phyloP scores from a whole-genome alignment of 2,797 vertebrate genomes.

The Austrolebias charrua region DNA sequence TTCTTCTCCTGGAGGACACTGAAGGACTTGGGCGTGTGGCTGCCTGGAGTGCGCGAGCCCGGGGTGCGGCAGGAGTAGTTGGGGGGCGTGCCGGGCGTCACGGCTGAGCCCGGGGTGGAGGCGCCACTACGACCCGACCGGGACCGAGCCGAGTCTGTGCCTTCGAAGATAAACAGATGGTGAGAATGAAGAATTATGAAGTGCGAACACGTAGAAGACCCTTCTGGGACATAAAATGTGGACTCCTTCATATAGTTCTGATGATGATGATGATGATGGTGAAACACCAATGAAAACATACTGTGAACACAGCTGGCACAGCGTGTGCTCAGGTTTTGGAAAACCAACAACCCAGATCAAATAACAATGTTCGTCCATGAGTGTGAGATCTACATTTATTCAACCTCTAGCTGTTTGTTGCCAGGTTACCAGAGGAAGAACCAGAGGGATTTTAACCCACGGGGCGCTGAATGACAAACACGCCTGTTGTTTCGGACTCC shows the following conservation, averaged over 20 bases:
- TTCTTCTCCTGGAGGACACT: slow-evolving; percentile 93
- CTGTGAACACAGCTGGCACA: not conserved
- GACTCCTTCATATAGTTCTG: slow-evolving; percentile 10
- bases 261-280: slow-evolving; percentile 2
- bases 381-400: slow-evolving; percentile 16
- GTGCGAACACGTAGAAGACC: not conserved
- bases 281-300: too few species aligned
- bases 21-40: slow-evolving; percentile 90
- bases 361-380: slow-evolving; percentile 38
- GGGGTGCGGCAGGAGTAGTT: slow-evolving; percentile 93
- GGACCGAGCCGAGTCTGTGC: slow-evolving; percentile 88
- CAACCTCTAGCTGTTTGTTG: slow-evolving; percentile 38
- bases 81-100: slow-evolving; percentile 92
- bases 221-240: not conserved
- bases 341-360: slow-evolving; percentile 43
- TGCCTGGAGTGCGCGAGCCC: slow-evolving; percentile 91
- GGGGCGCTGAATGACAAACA: slow-evolving; percentile 13
- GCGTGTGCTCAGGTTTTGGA: slow-evolving; percentile 23
- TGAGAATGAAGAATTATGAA: not conserved
- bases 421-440: slow-evolving; percentile 39
- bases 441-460: slow-evolving; percentile 10
- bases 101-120: slow-evolving; percentile 91
- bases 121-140: slow-evolving; percentile 90
- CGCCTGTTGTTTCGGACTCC: slow-evolving; percentile 30
- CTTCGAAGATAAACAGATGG: slow-evolving; percentile 55